These are phyloP conservation scores for Zapus hudsonius DNA, from an alignment of 2,113 vertebrate genomes.

Conservation along the genomic window DNA sequence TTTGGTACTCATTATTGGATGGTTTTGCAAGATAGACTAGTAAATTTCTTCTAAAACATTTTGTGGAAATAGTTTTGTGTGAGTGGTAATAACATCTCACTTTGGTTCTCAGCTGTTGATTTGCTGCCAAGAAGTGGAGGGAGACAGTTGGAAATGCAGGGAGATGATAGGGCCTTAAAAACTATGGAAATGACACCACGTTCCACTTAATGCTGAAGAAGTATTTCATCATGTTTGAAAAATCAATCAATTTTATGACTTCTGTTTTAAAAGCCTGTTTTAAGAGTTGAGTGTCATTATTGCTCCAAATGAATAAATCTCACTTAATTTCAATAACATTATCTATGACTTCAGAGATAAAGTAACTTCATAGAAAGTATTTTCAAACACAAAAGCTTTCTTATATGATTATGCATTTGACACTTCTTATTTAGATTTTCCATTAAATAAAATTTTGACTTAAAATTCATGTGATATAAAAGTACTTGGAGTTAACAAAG, in stretches of 20 bases:
- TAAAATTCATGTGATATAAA: neutral
- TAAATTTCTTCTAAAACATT: slow-evolving; percentile 57
- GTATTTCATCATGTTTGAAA: slow-evolving; percentile 49
- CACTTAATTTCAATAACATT: slow-evolving; percentile 15
- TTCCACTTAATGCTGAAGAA: slow-evolving; percentile 27
- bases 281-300: slow-evolving; percentile 37
- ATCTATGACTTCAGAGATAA: slow-evolving; percentile 12
- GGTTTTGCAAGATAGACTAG: slow-evolving; percentile 55
- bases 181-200: slow-evolving; percentile 49
- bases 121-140: slow-evolving; percentile 51
- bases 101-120: slow-evolving; percentile 64
- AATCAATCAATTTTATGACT: slow-evolving; percentile 19
- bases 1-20: slow-evolving; percentile 37
- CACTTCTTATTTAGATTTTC: neutral
- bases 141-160: neutral
- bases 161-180: slow-evolving; percentile 19
- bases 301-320: slow-evolving; percentile 40
- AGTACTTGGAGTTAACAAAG: neutral
- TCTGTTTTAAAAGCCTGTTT: slow-evolving; percentile 26
- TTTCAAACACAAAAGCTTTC: neutral
- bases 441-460: neutral
- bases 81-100: slow-evolving; percentile 67
- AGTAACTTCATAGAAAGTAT: neutral
- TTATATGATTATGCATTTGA: neutral
- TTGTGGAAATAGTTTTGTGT: slow-evolving; percentile 61